A percentile compares a stretch with the other conserved stretches of the same genome.
These are phyloP conservation scores for Malurus elegans DNA, from an alignment of 2,113 vertebrate species.

Conservation along the genomic window DNA sequence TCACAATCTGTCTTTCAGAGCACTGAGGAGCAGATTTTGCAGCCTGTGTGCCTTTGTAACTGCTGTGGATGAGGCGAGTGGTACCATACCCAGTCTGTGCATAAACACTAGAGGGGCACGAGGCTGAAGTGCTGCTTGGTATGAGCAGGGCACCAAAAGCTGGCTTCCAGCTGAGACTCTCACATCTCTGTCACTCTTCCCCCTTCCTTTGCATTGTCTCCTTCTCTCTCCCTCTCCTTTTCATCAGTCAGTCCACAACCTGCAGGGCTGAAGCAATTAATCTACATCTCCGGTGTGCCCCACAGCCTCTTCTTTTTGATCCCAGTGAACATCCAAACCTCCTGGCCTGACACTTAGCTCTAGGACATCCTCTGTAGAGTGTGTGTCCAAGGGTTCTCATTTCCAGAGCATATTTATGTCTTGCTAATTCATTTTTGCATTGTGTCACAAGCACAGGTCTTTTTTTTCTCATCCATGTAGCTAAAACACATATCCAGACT, in stretches of 20 bases:
- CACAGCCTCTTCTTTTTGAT: background rate
- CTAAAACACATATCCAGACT: background rate
- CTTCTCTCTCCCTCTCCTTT: background rate
- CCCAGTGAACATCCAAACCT: background rate
- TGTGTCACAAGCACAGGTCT: background rate
- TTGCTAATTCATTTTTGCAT: background rate
- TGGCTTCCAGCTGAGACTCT: background rate
- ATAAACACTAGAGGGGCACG: background rate
- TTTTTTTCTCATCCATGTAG: background rate
- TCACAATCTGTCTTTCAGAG: background rate
- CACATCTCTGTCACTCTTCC: background rate
- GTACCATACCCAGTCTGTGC: accelerated
- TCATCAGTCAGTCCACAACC: background rate
- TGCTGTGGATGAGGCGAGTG: background rate
- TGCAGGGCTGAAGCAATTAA: background rate
- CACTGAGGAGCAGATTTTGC: background rate
- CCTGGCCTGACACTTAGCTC: background rate
- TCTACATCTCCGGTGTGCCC: background rate
- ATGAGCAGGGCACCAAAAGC: background rate
- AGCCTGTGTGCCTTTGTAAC: background rate
- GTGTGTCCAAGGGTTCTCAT: background rate
- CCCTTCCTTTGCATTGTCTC: background rate
- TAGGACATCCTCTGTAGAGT: background rate
- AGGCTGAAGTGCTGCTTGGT: background rate
- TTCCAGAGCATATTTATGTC: background rate